These are phyloP conservation scores for Coregonus ussuriensis DNA, from an alignment of 2,797 vertebrate species.

Conservation along the genomic window DNA sequence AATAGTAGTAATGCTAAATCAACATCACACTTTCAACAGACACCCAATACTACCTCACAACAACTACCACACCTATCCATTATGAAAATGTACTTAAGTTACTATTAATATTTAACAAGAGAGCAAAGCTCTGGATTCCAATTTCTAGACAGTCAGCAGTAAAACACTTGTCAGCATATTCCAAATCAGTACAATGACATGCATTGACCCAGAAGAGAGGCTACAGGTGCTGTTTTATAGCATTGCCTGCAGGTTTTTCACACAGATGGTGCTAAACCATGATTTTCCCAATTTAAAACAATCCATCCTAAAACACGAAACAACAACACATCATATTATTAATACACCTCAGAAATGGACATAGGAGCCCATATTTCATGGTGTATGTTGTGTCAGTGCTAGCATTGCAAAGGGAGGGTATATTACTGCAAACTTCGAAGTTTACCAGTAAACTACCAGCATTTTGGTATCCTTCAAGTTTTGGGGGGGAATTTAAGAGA, in stretches of 20 bases:
- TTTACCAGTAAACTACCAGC: no score
- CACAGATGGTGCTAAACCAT: neutral
- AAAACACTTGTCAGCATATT: constrained; percentile 31
- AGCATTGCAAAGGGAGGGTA: no score
- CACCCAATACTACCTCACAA: constrained; percentile 12
- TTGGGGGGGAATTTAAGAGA: no score
- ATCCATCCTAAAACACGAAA: neutral
- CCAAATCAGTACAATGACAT: constrained; percentile 29
- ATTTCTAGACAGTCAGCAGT: constrained; percentile 12
- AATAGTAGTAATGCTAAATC: constrained; percentile 59
- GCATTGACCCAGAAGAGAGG: constrained; percentile 27
- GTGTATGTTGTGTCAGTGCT: neutral
- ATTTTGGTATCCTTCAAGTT: no score
- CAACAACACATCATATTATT: neutral
- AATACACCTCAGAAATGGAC: neutral
- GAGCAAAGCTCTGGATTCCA: constrained; percentile 39
- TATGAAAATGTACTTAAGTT: constrained; percentile 61
- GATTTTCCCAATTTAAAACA: neutral
- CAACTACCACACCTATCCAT: constrained; percentile 18
- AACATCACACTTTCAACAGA: constrained; percentile 59
- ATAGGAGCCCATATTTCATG: neutral
- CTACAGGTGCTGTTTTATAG: neutral
- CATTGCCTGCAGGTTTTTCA: neutral
- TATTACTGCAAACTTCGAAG: no score
- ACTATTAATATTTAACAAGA: constrained; percentile 62